phyloP scores from a whole-genome alignment of 2,113 vertebrate species.

The Notiomystis cincta region DNA sequence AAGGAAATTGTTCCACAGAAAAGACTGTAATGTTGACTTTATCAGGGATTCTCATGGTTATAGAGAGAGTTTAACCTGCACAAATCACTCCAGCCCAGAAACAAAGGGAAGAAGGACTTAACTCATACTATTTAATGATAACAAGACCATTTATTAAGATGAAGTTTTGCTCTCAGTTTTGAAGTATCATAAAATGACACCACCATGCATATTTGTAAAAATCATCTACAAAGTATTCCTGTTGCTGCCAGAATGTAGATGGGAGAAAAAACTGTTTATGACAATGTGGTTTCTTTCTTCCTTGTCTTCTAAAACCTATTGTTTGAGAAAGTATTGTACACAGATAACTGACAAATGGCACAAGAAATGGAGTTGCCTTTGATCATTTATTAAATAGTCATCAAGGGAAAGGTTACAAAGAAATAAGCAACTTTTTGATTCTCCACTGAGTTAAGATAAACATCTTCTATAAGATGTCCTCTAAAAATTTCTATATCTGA shows the following conservation, averaged over 20 bases:
- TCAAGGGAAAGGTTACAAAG: neutral
- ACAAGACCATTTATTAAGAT: neutral
- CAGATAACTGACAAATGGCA: neutral
- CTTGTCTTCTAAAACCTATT: neutral
- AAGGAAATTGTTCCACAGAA: neutral
- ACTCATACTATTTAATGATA: neutral
- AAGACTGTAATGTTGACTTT: neutral
- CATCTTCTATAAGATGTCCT: neutral
- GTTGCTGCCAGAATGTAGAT: neutral
- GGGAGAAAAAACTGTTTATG: neutral
- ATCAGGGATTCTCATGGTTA: neutral
- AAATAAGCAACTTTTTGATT: neutral
- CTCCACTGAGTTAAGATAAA: neutral
- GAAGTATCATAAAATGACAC: neutral
- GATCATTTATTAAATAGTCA: neutral
- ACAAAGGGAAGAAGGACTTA: neutral
- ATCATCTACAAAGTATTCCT: neutral
- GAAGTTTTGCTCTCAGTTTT: neutral
- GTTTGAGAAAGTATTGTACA: neutral
- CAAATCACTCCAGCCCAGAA: neutral
- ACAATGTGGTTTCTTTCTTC: neutral
- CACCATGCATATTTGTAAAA: neutral
- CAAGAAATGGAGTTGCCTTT: neutral
- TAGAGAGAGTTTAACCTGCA: neutral
- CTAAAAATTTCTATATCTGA: neutral